Evolutionary conservation across 2,888 invertebrate genomes (phyloP).

Genomic region (Mythimna ferrago): DNA sequence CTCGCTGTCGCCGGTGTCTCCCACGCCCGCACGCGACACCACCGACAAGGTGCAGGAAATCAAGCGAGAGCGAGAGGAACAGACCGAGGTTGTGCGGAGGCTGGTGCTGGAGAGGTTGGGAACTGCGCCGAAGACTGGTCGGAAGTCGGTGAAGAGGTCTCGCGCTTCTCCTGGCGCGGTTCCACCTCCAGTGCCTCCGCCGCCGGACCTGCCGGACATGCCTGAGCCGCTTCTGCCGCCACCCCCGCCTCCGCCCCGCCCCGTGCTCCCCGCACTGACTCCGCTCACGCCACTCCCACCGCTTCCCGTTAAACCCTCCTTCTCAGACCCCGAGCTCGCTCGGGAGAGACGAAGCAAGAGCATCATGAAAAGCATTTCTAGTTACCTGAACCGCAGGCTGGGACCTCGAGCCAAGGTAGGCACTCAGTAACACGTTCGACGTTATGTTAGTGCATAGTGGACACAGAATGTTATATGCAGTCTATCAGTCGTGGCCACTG

Average conservation of each 20-base stretch:
- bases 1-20: conserved; percentile 78
- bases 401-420: conserved; percentile 91
- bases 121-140: conserved; percentile 68
- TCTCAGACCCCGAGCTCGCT: conserved; percentile 91
- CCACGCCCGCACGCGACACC: conserved; percentile 85
- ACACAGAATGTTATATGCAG: conserved; percentile 22
- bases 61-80: conserved; percentile 94
- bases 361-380: conserved; percentile 96
- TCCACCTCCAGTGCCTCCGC: conserved; percentile 79
- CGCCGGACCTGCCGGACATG: conserved; percentile 63
- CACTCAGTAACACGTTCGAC: conserved; percentile 13
- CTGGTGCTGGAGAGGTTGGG: conserved; percentile 95
- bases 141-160: conserved; percentile 71
- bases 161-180: conserved; percentile 69
- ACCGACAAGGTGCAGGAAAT: conserved; percentile 94
- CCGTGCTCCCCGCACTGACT: conserved; percentile 63
- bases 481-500: conserved; percentile 42
- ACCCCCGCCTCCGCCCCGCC: conserved; percentile 71
- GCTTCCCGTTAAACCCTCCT: conserved; percentile 84
- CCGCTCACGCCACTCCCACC: conserved; percentile 75
- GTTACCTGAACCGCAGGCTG: conserved; percentile 94
- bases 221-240: conserved; percentile 66
- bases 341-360: conserved; percentile 93
- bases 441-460: conserved; percentile 3
- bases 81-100: conserved; percentile 95